Percentiles rank a stretch among this genome's conserved stretches.
Conservation (phyloP, 2,888 invertebrate genomes). For the Spicauda simplicius region DNA sequence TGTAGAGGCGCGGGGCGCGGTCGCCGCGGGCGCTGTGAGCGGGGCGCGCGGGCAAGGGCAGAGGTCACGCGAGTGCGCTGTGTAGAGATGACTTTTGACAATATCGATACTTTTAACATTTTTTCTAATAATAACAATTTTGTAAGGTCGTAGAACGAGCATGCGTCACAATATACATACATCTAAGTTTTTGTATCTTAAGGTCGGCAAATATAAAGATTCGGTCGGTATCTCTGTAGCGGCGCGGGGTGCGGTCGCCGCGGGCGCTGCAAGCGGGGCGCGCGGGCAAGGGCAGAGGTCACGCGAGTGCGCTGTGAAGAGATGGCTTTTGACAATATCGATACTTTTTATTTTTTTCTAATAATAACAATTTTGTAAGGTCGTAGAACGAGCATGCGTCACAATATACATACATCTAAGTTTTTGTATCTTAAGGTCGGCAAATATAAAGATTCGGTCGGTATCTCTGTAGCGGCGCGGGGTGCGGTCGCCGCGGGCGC, state of each 20-base stretch:
- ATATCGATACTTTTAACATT: slow-evolving; percentile 9
- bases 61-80: slow-evolving; percentile 69
- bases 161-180: background rate
- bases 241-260: slow-evolving; percentile 73
- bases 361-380: too few species aligned
- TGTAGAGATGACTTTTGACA: slow-evolving; percentile 49
- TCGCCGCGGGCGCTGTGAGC: slow-evolving; percentile 64
- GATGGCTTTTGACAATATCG: slow-evolving; percentile 41
- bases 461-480: slow-evolving; percentile 72
- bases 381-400: too few species aligned
- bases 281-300: slow-evolving; percentile 75
- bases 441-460: slow-evolving; percentile 58
- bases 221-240: slow-evolving; percentile 69
- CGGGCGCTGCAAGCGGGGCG: slow-evolving; percentile 58
- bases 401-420: too few species aligned
- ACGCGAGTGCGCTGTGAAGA: slow-evolving; percentile 59
- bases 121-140: background rate
- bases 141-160: too few species aligned
- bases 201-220: slow-evolving; percentile 48
- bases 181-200: background rate
- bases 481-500: slow-evolving; percentile 72
- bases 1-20: slow-evolving; percentile 74
- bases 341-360: background rate
- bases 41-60: slow-evolving; percentile 65
- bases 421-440: too few species aligned